phyloP scores from a whole-genome alignment of 2,888 invertebrate genomes.

The Hyles lineata region DNA sequence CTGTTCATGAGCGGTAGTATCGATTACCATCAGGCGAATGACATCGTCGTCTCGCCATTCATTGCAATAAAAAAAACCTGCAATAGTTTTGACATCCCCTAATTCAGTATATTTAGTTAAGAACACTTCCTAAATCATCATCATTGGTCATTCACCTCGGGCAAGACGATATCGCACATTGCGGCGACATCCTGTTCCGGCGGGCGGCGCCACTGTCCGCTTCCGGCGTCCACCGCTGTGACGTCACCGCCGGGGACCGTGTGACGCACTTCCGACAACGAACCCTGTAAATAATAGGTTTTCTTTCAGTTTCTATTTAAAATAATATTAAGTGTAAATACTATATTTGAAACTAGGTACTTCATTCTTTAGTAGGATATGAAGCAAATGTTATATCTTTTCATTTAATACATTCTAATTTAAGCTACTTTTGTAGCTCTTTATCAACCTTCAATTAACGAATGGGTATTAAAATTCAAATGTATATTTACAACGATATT shows the following conservation, averaged over 20 bases:
- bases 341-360: not conserved
- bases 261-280: constrained; percentile 75
- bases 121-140: constrained; percentile 32
- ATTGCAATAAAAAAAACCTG: too few relatives aligned
- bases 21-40: too few relatives aligned
- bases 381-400: too few relatives aligned
- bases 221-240: constrained; percentile 74
- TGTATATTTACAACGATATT: too few relatives aligned
- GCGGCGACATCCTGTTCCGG: constrained; percentile 76
- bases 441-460: too few relatives aligned
- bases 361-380: too few relatives aligned
- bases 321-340: not conserved
- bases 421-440: too few relatives aligned
- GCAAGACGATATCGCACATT: constrained; percentile 69
- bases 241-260: constrained; percentile 72
- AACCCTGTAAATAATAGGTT: constrained; percentile 49
- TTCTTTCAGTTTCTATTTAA: constrained; percentile 33
- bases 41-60: too few relatives aligned
- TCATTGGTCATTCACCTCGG: constrained; percentile 69
- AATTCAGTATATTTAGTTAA: not conserved
- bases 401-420: too few relatives aligned
- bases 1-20: too few relatives aligned
- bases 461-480: too few relatives aligned
- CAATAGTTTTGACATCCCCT: not conserved
- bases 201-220: constrained; percentile 68